A percentile compares a stretch with the other conserved stretches of the same genome.
These are phyloP conservation scores for Aethina tumida DNA, from an alignment of 1,140 invertebrate genomes.

Conservation along the genomic window DNA sequence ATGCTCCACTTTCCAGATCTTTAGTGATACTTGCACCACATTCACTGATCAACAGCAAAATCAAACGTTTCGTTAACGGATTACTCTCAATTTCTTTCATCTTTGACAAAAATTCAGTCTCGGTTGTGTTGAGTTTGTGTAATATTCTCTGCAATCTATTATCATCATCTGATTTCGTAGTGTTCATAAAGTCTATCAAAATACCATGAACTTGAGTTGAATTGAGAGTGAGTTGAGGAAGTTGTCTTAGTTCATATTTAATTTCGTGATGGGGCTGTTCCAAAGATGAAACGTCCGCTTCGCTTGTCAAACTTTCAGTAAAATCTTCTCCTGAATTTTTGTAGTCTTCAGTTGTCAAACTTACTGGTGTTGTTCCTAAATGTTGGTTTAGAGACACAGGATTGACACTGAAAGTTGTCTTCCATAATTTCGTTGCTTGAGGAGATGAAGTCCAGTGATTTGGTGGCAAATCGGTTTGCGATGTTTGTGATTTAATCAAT, in stretches of 20 bases:
- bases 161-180: constrained; percentile 18
- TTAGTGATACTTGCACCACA: constrained; percentile 56
- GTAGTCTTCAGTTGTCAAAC: constrained; percentile 5
- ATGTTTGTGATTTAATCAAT: too few species aligned
- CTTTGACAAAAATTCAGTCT: constrained; percentile 58
- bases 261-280: constrained; percentile 15
- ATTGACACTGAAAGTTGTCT: constrained; percentile 55
- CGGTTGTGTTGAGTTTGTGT: constrained; percentile 61
- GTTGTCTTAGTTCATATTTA: constrained; percentile 24
- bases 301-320: constrained; percentile 6
- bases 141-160: constrained; percentile 48
- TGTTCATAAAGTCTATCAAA: constrained; percentile 33
- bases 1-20: constrained; percentile 52
- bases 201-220: constrained; percentile 32
- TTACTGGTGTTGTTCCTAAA: constrained; percentile 35
- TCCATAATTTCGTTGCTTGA: constrained; percentile 46
- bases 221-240: constrained; percentile 28
- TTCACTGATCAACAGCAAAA: constrained; percentile 64
- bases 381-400: constrained; percentile 60
- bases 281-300: constrained; percentile 8
- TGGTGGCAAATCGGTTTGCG: constrained; percentile 19
- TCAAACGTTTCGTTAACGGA: constrained; percentile 59
- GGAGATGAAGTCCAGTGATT: constrained; percentile 46
- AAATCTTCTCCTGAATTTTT: too few species aligned
- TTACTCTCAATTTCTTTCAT: constrained; percentile 73